phyloP scores from a whole-genome alignment of 2,888 invertebrate genomes.

The Onthophagus sagittarius region DNA sequence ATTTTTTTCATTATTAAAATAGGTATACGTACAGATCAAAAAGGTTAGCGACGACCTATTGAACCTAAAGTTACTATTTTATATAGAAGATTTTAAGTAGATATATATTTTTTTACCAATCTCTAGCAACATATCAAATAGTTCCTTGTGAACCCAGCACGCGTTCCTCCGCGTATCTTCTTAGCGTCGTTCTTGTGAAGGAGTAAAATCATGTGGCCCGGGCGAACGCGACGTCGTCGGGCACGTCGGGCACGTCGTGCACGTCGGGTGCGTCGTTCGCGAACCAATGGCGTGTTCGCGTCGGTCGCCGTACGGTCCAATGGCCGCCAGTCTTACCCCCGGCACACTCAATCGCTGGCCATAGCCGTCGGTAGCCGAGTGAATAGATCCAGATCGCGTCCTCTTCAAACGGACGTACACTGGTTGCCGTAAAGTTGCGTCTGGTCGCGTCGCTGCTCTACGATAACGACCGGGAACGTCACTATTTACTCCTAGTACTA shows the following conservation, averaged over 20 bases:
- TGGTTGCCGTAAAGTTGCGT: not conserved
- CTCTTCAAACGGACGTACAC: not conserved
- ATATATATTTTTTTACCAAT: too few relatives aligned
- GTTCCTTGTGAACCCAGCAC: too few relatives aligned
- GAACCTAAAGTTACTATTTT: too few relatives aligned
- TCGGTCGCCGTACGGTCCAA: conserved; percentile 44
- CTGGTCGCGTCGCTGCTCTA: not conserved
- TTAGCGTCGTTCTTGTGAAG: too few relatives aligned
- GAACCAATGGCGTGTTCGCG: conserved; percentile 46
- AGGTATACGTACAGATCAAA: too few relatives aligned
- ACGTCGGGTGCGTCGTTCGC: conserved; percentile 46
- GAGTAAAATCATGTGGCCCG: conserved; percentile 27
- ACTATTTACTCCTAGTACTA: conserved; percentile 1
- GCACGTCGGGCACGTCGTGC: conserved; percentile 44
- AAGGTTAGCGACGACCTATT: too few relatives aligned
- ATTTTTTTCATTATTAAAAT: too few relatives aligned
- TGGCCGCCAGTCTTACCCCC: conserved; percentile 49
- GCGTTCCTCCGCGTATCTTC: too few relatives aligned
- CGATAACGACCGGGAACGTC: not conserved
- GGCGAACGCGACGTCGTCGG: conserved; percentile 42
- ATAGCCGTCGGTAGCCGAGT: conserved; percentile 42
- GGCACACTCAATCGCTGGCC: conserved; percentile 43
- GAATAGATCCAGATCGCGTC: not conserved
- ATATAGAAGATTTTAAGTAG: too few relatives aligned
- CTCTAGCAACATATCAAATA: too few relatives aligned